These are phyloP conservation scores for Rhagium mordax DNA, from an alignment of 2,888 invertebrate genomes.

Conservation along the genomic window DNA sequence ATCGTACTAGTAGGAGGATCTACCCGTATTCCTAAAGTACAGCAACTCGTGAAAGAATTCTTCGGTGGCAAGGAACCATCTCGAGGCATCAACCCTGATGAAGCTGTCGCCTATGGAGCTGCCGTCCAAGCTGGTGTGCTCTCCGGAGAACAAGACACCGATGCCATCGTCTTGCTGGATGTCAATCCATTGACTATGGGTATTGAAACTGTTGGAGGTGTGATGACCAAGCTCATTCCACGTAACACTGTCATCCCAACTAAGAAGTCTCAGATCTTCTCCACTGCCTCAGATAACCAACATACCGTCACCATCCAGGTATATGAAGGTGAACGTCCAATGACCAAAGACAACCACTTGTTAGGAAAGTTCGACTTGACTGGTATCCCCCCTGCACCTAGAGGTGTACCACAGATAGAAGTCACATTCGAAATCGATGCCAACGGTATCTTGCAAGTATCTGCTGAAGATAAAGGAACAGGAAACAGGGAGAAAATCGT, in stretches of 20 bases:
- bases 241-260: conserved; percentile 99
- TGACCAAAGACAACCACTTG: conserved; percentile 99
- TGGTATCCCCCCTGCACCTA: conserved; percentile 95
- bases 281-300: conserved; percentile 99
- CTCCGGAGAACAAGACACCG: conserved; percentile 97
- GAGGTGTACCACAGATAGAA: conserved; percentile 95
- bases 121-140: conserved; percentile 99
- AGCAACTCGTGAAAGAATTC: conserved; percentile 93
- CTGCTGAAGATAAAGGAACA: conserved; percentile 99
- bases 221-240: conserved; percentile 99
- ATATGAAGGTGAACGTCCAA: conserved; percentile 98
- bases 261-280: conserved; percentile 99
- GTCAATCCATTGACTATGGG: conserved; percentile 99
- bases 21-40: conserved; percentile 98
- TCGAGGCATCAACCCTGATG: conserved; percentile 98
- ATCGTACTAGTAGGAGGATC: conserved; percentile 99
- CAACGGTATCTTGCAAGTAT: conserved; percentile 95
- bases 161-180: conserved; percentile 96
- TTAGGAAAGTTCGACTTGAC: conserved; percentile 98
- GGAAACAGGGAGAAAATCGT: conserved; percentile 99
- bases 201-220: conserved; percentile 99
- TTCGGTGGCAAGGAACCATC: conserved; percentile 99
- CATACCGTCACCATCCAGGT: conserved; percentile 99
- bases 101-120: conserved; percentile 98
- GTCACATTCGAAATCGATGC: conserved; percentile 96